Percentiles rank a stretch among this genome's conserved stretches.
phyloP scores from a whole-genome alignment of 2,797 vertebrate species.

The Urosaurus nigricauda region DNA sequence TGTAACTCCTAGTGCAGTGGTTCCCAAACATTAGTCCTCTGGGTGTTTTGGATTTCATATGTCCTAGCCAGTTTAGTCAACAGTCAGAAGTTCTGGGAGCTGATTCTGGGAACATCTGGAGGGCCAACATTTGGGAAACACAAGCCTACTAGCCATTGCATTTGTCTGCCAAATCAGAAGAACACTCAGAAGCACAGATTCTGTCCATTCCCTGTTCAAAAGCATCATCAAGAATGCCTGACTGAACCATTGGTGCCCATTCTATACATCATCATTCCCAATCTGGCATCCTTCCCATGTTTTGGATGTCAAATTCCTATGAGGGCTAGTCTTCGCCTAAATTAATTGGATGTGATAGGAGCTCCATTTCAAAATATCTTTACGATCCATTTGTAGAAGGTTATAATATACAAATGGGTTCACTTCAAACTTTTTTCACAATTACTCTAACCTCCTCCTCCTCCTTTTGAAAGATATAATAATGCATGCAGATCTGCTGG shows the following conservation, averaged over 20 bases:
- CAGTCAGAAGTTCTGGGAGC: too few relatives aligned
- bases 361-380: background rate
- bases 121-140: background rate
- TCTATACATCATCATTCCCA: background rate
- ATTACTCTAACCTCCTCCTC: background rate
- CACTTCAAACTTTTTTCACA: background rate
- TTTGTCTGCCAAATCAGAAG: background rate
- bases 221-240: background rate
- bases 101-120: too few relatives aligned
- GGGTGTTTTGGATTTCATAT: too few relatives aligned
- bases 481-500: background rate
- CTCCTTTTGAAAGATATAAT: background rate
- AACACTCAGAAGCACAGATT: background rate
- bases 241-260: background rate
- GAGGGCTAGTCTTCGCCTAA: background rate
- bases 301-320: too few relatives aligned
- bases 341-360: background rate
- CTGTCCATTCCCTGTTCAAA: background rate
- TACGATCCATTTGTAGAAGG: background rate
- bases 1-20: background rate
- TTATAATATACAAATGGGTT: background rate
- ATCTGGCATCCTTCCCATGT: too few relatives aligned
- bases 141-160: background rate
- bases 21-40: too few relatives aligned
- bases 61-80: too few relatives aligned